Evolutionary conservation across 2,797 vertebrate genomes (phyloP).

Genomic region (Anguilla pacifica): DNA sequence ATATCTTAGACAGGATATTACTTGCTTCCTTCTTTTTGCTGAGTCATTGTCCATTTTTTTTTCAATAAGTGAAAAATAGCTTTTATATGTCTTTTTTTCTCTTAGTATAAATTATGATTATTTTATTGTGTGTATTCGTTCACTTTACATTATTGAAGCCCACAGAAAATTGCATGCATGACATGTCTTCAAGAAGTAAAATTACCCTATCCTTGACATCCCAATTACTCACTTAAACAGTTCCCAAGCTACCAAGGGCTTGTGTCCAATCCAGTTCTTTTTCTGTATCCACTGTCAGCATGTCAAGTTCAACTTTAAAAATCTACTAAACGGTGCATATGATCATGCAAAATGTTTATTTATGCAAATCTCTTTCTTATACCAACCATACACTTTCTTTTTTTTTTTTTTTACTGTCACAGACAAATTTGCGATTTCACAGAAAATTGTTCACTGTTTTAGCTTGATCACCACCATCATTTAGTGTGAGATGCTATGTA

Average conservation of each 20-base stretch:
- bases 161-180: not conserved
- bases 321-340: not conserved
- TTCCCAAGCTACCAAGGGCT: not conserved
- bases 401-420: too few relatives aligned
- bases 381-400: too few relatives aligned
- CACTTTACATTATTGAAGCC: not conserved
- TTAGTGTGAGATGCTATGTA: too few relatives aligned
- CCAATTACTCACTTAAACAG: slow-evolving; percentile 13
- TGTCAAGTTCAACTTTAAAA: not conserved
- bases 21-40: not conserved
- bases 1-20: slow-evolving; percentile 11
- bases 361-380: too few relatives aligned
- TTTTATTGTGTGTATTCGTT: not conserved
- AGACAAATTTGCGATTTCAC: too few relatives aligned
- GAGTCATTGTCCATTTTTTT: slow-evolving; percentile 14
- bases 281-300: not conserved
- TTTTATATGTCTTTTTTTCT: not conserved
- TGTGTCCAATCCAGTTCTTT: not conserved
- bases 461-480: too few relatives aligned
- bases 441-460: too few relatives aligned
- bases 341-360: not conserved
- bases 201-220: not conserved
- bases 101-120: not conserved
- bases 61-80: slow-evolving; percentile 1
- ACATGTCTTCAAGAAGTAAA: not conserved